These are phyloP conservation scores for Liodrosophila aerea DNA, from an alignment of 2,888 invertebrate species.

Conservation along the genomic window DNA sequence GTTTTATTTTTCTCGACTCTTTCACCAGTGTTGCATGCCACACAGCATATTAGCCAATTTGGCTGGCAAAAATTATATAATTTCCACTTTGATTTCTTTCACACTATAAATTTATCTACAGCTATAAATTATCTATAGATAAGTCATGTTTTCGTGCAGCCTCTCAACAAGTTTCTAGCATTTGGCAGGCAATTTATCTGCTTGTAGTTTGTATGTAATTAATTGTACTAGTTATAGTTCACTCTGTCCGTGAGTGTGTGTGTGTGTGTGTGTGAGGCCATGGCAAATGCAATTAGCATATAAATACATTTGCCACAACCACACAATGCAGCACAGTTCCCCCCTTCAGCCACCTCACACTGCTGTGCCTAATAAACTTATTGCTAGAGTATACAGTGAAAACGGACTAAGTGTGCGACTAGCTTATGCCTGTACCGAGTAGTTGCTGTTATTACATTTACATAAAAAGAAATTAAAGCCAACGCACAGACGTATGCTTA, in stretches of 20 bases:
- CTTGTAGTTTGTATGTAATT: conserved; percentile 34
- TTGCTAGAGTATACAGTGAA: neutral
- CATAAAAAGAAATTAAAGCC: no score
- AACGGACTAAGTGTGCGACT: no score
- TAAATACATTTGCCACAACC: conserved; percentile 51
- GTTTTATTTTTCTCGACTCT: conserved; percentile 40
- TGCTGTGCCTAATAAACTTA: neutral
- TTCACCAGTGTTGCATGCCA: conserved; percentile 54
- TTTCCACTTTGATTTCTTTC: neutral
- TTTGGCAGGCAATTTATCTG: conserved; percentile 20
- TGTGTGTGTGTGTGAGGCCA: conserved; percentile 22
- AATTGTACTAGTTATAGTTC: conserved; percentile 30
- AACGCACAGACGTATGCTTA: no score
- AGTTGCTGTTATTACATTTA: no score
- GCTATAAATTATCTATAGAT: no score
- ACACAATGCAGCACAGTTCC: neutral
- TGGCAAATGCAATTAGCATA: conserved; percentile 66
- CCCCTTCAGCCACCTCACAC: neutral
- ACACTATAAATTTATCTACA: conserved; percentile 4
- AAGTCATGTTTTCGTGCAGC: no score
- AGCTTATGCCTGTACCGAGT: no score
- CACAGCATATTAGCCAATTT: conserved; percentile 48
- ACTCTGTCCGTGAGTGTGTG: conserved; percentile 7
- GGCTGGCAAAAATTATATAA: conserved; percentile 10
- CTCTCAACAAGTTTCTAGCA: conserved; percentile 18